These are phyloP conservation scores for Caenorhabditis panamensis DNA, from an alignment of 2,888 invertebrate species.

Conservation along the genomic window DNA sequence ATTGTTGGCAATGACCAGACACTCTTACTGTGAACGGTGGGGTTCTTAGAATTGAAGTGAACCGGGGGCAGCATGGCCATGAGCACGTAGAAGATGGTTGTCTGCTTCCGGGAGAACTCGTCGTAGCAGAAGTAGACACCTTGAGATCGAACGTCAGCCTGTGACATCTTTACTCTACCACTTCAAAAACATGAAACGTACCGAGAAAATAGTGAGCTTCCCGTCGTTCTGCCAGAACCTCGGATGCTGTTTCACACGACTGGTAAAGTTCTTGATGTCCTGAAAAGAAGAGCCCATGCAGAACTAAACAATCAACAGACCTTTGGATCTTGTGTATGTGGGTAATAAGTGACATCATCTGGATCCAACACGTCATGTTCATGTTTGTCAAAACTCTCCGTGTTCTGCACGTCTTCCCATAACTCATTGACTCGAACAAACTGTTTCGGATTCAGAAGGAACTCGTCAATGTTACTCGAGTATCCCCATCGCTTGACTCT, in stretches of 20 bases:
- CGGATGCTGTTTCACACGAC: constrained; percentile 9
- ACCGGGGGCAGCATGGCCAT: constrained; percentile 65
- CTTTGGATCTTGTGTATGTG: neutral
- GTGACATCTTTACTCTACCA: neutral
- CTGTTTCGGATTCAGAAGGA: constrained; percentile 58
- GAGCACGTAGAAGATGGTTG: constrained; percentile 60
- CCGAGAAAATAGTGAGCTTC: constrained; percentile 61
- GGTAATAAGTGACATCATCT: constrained; percentile 39
- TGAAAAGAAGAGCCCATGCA: constrained; percentile 3
- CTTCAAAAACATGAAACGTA: constrained; percentile 4
- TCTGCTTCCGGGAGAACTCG: constrained; percentile 57
- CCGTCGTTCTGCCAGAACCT: constrained; percentile 65
- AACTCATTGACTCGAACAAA: constrained; percentile 47
- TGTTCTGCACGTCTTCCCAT: constrained; percentile 44
- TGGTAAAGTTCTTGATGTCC: constrained; percentile 8
- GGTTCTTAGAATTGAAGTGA: constrained; percentile 17
- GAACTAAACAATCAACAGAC: neutral
- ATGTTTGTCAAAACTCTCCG: constrained; percentile 5
- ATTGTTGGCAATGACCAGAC: neutral
- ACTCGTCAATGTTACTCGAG: constrained; percentile 61
- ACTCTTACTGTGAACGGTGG: constrained; percentile 23
- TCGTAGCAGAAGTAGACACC: constrained; percentile 70
- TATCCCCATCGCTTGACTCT: constrained; percentile 70
- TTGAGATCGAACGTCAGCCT: constrained; percentile 60
- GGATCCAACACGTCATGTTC: constrained; percentile 2